Evolutionary conservation across 2,888 invertebrate species (phyloP).

Genomic region (Spatulosminthurus flaviceps): DNA sequence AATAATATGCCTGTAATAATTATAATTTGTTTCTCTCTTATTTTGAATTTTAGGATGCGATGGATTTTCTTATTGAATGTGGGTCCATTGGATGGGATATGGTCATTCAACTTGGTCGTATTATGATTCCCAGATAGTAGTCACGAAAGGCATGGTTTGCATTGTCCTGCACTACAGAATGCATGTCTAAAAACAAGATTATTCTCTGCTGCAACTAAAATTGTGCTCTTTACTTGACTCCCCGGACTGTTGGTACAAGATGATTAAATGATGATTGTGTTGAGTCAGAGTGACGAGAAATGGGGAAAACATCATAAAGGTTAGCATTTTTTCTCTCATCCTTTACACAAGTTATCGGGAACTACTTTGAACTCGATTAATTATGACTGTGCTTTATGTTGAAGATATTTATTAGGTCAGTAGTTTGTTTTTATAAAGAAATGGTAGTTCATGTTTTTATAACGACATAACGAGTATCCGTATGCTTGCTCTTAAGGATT

Average conservation of each 20-base stretch:
- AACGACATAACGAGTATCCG: not conserved
- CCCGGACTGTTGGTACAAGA: not conserved
- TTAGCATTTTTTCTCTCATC: conserved; percentile 11
- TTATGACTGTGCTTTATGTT: conserved; percentile 11
- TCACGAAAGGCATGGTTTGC: not conserved
- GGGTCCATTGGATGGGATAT: not conserved
- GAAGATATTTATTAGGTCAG: conserved; percentile 27
- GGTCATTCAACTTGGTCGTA: conserved; percentile 24
- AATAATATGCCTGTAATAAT: too few relatives aligned
- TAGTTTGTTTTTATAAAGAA: conserved; percentile 14
- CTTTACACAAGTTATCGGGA: not conserved
- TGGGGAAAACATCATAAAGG: not conserved
- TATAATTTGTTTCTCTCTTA: conserved; percentile 5
- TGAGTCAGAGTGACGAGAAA: not conserved
- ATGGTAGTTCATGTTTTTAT: conserved; percentile 27
- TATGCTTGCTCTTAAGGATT: not conserved
- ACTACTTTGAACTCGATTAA: conserved; percentile 5
- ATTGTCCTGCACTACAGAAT: not conserved
- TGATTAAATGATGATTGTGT: not conserved
- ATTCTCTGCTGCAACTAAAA: not conserved
- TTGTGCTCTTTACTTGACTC: not conserved
- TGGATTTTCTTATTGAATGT: not conserved
- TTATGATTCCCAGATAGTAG: not conserved
- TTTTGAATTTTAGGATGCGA: conserved; percentile 1
- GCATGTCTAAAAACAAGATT: not conserved